phyloP scores from a whole-genome alignment of 2,888 invertebrate species.

The Amaurobius ferox region DNA sequence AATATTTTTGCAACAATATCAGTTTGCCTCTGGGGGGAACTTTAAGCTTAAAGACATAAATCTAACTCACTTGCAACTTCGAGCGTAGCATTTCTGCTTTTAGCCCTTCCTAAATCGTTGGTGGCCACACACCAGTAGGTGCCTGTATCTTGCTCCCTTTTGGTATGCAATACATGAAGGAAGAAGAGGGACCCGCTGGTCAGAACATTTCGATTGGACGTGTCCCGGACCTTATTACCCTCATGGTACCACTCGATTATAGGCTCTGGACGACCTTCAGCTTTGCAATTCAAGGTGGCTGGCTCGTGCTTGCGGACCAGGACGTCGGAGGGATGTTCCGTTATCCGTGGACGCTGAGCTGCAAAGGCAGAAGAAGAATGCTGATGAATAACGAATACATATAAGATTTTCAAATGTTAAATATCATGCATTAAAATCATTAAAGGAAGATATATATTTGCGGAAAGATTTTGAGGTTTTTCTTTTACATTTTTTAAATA shows the following conservation, averaged over 20 bases:
- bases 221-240: slow-evolving; percentile 81
- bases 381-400: too few species aligned
- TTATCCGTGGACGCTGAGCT: slow-evolving; percentile 85
- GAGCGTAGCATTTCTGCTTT: slow-evolving; percentile 94
- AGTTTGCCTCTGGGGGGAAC: too few species aligned
- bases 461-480: too few species aligned
- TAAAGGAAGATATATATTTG: too few species aligned
- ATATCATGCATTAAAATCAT: too few species aligned
- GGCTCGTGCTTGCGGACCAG: slow-evolving; percentile 97
- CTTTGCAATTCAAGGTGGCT: slow-evolving; percentile 97
- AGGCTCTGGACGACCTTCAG: slow-evolving; percentile 84
- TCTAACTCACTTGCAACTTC: slow-evolving; percentile 90
- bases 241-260: slow-evolving; percentile 96
- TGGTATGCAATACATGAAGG: slow-evolving; percentile 92
- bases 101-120: slow-evolving; percentile 91
- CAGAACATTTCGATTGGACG: slow-evolving; percentile 90
- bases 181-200: slow-evolving; percentile 95
- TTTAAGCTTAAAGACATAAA: too few species aligned
- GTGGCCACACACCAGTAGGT: slow-evolving; percentile 98
- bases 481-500: too few species aligned
- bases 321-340: slow-evolving; percentile 97
- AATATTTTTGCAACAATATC: too few species aligned
- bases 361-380: background rate
- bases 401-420: too few species aligned
- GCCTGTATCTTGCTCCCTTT: slow-evolving; percentile 93